Percentiles rank a stretch among this genome's conserved stretches.
Conservation (phyloP, 2,888 invertebrate species). For the Drosophila prolongata region DNA sequence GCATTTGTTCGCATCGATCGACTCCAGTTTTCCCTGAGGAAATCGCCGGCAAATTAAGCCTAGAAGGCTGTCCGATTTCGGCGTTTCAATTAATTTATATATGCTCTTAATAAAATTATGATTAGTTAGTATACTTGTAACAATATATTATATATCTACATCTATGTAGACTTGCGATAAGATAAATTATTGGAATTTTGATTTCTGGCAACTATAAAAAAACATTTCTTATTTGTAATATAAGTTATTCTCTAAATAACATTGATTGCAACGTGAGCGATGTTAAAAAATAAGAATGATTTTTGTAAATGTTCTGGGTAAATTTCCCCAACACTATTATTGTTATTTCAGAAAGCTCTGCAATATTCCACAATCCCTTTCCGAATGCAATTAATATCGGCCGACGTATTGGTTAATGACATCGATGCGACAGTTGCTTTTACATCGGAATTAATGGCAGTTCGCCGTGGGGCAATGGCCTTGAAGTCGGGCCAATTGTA, state of each 20-base stretch:
- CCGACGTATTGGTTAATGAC: conserved; percentile 22
- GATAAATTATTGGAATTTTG: too few relatives aligned
- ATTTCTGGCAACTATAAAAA: too few relatives aligned
- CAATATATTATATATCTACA: too few relatives aligned
- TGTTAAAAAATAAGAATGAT: too few relatives aligned
- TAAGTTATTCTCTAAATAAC: too few relatives aligned
- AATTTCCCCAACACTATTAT: too few relatives aligned
- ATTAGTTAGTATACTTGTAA: too few relatives aligned
- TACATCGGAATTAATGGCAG: conserved; percentile 5
- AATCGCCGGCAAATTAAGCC: conserved; percentile 19
- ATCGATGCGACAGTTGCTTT: conserved; percentile 12
- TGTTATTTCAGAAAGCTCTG: neutral
- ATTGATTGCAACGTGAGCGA: too few relatives aligned
- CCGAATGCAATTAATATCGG: conserved; percentile 3
- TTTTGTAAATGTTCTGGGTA: too few relatives aligned
- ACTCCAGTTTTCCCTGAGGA: neutral
- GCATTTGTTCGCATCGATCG: conserved; percentile 29
- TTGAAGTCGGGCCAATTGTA: conserved; percentile 19
- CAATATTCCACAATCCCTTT: neutral
- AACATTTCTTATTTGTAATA: too few relatives aligned
- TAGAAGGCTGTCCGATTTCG: neutral
- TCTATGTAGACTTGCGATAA: too few relatives aligned
- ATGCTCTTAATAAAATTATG: neutral
- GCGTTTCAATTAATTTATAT: neutral
- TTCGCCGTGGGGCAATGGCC: neutral